Evolutionary conservation across 2,888 invertebrate species (phyloP).

Genomic region (Lochmaea crataegi): DNA sequence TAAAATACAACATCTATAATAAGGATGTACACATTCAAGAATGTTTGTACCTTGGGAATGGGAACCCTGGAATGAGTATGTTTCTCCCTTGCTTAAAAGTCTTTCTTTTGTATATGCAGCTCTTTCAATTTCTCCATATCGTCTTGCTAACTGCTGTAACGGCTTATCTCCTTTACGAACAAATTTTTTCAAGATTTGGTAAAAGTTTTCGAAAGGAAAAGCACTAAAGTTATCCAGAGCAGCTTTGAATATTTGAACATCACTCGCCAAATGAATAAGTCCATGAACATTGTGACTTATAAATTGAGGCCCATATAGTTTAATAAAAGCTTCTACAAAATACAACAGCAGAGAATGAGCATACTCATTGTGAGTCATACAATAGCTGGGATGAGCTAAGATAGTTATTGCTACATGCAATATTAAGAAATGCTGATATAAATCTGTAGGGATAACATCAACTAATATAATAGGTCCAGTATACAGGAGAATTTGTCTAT

Average conservation of each 20-base stretch:
- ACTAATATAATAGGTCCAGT: constrained; percentile 27
- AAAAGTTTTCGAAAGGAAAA: background rate
- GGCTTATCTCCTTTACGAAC: background rate
- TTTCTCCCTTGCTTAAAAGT: background rate
- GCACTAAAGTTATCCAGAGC: background rate
- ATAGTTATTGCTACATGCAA: too few relatives aligned
- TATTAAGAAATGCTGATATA: constrained; percentile 13
- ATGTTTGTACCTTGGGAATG: background rate
- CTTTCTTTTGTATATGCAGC: background rate
- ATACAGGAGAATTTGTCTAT: constrained; percentile 39
- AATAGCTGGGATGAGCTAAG: too few relatives aligned
- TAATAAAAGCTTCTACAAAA: too few relatives aligned
- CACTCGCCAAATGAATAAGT: background rate
- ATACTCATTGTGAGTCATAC: too few relatives aligned
- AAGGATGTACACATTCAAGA: background rate
- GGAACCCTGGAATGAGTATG: background rate
- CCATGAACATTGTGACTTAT: too few relatives aligned
- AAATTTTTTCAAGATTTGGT: background rate
- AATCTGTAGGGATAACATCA: constrained; percentile 17
- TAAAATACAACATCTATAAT: background rate
- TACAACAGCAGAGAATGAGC: too few relatives aligned
- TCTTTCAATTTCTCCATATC: background rate
- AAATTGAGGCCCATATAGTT: too few relatives aligned
- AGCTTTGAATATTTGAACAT: background rate
- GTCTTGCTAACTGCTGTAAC: background rate